Percentiles rank a stretch among this genome's conserved stretches.
These are phyloP conservation scores for Serilophus lunatus DNA, from an alignment of 2,113 vertebrate species.

Conservation along the genomic window DNA sequence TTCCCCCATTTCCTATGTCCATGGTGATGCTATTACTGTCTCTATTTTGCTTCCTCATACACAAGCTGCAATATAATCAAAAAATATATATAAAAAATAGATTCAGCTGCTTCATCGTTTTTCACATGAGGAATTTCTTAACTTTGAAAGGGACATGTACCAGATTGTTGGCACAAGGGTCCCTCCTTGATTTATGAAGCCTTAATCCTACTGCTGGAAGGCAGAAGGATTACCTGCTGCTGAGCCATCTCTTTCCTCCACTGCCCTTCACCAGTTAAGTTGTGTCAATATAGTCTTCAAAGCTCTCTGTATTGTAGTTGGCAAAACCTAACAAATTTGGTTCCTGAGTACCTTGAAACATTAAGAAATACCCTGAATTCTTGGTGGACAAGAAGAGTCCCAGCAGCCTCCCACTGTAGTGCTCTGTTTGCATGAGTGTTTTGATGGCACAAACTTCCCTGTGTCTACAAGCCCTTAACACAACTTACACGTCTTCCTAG, in stretches of 20 bases:
- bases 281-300: fast-evolving
- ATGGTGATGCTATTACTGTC: neutral
- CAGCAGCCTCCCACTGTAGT: neutral
- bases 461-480: neutral
- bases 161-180: neutral
- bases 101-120: neutral
- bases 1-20: neutral
- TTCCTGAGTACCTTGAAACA: neutral
- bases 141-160: neutral
- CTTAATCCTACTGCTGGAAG: neutral
- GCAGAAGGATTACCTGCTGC: neutral
- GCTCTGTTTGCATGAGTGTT: neutral
- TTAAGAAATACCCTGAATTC: neutral
- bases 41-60: neutral
- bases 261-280: neutral
- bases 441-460: neutral
- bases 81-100: neutral
- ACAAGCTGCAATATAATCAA: neutral
- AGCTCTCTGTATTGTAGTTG: fast-evolving
- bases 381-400: neutral
- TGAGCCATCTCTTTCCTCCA: neutral
- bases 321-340: neutral
- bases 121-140: neutral
- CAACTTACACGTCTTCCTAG: neutral
- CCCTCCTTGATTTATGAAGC: neutral